Base-by-base conservation (phyloP, 92 coral and sea anemone species). In the Scolanthus callimorphus region DNA sequence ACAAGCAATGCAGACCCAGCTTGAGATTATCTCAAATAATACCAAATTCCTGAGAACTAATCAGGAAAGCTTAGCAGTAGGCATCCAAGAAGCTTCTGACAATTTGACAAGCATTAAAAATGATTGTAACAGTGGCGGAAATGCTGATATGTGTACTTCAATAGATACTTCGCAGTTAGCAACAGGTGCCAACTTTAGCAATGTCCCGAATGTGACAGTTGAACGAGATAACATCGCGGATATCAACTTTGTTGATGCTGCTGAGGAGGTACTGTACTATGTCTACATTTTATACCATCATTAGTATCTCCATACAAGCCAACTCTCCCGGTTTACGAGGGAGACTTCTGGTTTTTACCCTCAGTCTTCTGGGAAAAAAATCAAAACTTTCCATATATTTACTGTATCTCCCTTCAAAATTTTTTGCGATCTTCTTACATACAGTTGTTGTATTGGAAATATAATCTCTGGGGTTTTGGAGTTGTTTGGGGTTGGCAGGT, bases 111-210 rank as follows among this genome's bases (percentile, higher is more conserved):
- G 34, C 0, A 69, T 82, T 49, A 31, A 25, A 17, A 13, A 0
- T 0, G 25, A 73, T 0, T 80, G 90, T 25, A 34, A 1, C 12
- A 12, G 4, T 0, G 0, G 58, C 0, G 1, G 17, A 15, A 8
- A 62, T 20, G 0, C 27, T 22, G 0, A 8, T 11, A 0, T 6
- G 28, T 38, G 70, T 44, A 20, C 44, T 11, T 11, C 15, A 1
- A 49, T 34, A 25, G 12, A 55, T 23, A 0, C 51, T 4, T 48
- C 21, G 24, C 22, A 54, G 1, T 60, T 88, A 27, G 34, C 11
- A 1, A 63, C 77, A 4, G 89, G 67, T 25, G 97, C 97, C 1
- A 43, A 91, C 74, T 91, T 87, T 23, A 67, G 48, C 29, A 62
- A 55, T 2, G 81, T 91, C 52, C 95, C 95, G 2, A 41, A 88